Base-by-base conservation (phyloP, 1,140 invertebrate genomes). In the Tetramorium parvispinum region DNA sequence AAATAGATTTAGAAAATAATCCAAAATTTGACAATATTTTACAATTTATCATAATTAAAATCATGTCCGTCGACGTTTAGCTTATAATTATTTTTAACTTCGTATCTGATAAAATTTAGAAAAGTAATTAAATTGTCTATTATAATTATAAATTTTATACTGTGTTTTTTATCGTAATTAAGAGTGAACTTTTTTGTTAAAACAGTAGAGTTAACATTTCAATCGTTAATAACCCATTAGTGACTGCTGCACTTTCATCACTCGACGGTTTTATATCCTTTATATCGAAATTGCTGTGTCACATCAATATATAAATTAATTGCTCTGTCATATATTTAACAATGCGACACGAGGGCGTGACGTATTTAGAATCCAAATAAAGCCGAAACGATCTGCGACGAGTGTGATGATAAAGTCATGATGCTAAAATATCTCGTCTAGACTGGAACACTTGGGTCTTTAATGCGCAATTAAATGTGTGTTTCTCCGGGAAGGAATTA, bases 381-480 rank as follows among this genome's bases (percentile, higher is more conserved):
- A 57, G 10, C 10, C 32, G 6, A 43, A 70, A 70, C 65, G 27
- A 66, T 24, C 46, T 21, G 6, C 46, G 79, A 73, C 43, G 37
- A 46, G 8, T 18, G 13, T 55, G 18, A 43, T 71, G 68, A 73
- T 59, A 82, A 73, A 82, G 27, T 73, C 66, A 59, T 43, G 79
- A 83, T 40, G 40, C 24, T 83, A 83, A 83, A 75, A 73, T 83
- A 75, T 37, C 68, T 70, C 24, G 79, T 73, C 66, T 83, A 83
- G 79, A 83, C 77, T 37, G 27, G 59, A 65, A 78, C 49, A 73
- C 32, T 75, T 71, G 53, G 4, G 11, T 59, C n/a, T 83, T 83
- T 83, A 83, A 73, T 24, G 24, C 5, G 51, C 51, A 59, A 73
- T 82, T 82, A 73, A 73, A 73, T 46, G 68, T 81, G 37, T 75